Percentiles rank a stretch among this genome's conserved stretches.
These are phyloP conservation scores for Sakesphorus luctuosus DNA, from an alignment of 2,113 vertebrate species.

Conservation along the genomic window DNA sequence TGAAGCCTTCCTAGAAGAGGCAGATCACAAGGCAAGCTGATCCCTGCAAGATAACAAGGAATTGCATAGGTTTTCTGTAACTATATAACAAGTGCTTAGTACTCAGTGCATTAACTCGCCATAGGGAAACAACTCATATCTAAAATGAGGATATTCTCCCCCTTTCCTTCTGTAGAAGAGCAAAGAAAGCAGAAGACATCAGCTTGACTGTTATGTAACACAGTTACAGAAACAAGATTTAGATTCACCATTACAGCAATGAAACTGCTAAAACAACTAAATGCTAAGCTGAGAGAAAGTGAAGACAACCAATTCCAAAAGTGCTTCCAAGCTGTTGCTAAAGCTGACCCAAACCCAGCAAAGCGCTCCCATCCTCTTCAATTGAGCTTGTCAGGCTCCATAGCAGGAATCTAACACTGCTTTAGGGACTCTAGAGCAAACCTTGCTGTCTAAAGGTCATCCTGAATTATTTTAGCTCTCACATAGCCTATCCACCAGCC, in stretches of 20 bases:
- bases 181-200: background rate
- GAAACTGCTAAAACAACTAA: background rate
- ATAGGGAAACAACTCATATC: background rate
- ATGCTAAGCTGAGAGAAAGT: background rate
- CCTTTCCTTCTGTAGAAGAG: background rate
- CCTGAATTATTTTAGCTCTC: background rate
- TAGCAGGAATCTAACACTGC: background rate
- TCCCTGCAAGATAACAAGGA: background rate
- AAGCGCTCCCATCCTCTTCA: background rate
- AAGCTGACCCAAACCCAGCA: background rate
- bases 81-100: accelerated
- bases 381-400: background rate
- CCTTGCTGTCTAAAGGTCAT: background rate
- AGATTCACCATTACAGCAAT: too few relatives aligned
- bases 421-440: background rate
- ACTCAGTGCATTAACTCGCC: background rate
- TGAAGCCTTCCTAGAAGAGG: background rate
- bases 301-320: background rate
- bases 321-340: background rate
- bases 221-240: background rate
- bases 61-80: background rate
- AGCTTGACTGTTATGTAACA: background rate
- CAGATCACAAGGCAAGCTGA: background rate
- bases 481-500: too few relatives aligned
- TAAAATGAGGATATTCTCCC: background rate